phyloP scores from a whole-genome alignment of 2,797 vertebrate genomes.

The Dermochelys coriacea region DNA sequence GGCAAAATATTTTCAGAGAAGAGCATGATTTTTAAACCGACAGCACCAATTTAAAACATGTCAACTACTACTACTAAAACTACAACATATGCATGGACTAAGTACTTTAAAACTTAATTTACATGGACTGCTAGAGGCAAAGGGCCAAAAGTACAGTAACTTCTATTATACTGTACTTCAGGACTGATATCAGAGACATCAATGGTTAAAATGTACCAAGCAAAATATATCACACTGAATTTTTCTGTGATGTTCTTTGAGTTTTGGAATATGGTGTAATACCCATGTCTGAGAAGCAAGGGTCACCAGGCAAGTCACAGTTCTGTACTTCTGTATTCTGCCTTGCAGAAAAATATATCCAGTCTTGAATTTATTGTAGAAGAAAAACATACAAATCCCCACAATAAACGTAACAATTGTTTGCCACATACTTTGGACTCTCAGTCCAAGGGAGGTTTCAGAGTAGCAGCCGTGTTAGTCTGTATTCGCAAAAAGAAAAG shows the following conservation, averaged over 20 bases:
- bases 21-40: background rate
- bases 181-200: background rate
- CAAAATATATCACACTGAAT: accelerated
- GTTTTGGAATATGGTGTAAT: accelerated
- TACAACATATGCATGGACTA: slow-evolving; percentile 18
- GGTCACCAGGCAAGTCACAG: background rate
- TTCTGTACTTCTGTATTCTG: accelerated
- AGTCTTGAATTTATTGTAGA: background rate
- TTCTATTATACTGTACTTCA: background rate
- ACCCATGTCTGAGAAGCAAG: background rate
- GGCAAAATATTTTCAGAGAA: background rate
- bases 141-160: slow-evolving; percentile 33
- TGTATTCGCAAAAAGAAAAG: no score
- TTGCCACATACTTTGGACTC: background rate
- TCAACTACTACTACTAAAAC: slow-evolving; percentile 37
- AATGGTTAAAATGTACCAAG: accelerated
- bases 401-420: background rate
- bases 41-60: slow-evolving; percentile 39
- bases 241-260: background rate
- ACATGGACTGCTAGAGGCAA: slow-evolving; percentile 42
- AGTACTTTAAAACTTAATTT: slow-evolving; percentile 55
- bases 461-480: no score
- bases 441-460: no score
- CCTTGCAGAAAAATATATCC: background rate
- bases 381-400: background rate